Percentiles rank a stretch among this genome's conserved stretches.
Evolutionary conservation across 2,888 invertebrate genomes (phyloP).

Genomic region (Drosophila neotestacea): DNA sequence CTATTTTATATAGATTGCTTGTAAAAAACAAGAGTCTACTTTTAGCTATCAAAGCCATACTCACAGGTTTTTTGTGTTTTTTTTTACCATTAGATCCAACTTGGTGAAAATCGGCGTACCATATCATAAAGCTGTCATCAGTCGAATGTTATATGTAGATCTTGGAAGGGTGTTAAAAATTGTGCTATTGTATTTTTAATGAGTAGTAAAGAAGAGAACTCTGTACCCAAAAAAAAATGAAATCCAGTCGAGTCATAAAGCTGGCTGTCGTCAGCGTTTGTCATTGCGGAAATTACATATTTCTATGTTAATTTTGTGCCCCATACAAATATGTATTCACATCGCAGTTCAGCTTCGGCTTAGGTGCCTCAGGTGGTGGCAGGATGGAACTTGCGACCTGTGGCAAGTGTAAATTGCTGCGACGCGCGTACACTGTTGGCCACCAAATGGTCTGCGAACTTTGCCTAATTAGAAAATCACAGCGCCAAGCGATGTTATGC

Average conservation of each 20-base stretch:
- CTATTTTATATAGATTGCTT: no score
- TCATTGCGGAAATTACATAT: constrained; percentile 67
- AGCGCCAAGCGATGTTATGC: constrained; percentile 44
- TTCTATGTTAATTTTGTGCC: constrained; percentile 64
- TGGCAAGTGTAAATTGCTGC: constrained; percentile 61
- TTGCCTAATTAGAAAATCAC: constrained; percentile 76
- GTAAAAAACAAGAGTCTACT: no score
- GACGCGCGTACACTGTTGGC: constrained; percentile 49
- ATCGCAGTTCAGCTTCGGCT: constrained; percentile 5
- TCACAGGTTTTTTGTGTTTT: no score
- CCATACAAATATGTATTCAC: constrained; percentile 33
- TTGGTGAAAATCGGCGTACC: no score
- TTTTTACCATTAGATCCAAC: no score
- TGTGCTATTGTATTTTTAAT: no score
- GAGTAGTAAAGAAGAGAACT: constrained; percentile 46
- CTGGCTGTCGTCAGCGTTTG: constrained; percentile 58
- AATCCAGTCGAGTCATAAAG: constrained; percentile 65
- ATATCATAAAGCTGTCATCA: no score
- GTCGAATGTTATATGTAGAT: no score
- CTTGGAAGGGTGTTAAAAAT: no score
- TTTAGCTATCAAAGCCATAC: no score
- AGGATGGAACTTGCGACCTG: background rate
- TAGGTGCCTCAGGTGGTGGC: constrained; percentile 1
- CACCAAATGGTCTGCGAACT: constrained; percentile 63
- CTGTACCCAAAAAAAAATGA: constrained; percentile 34